phyloP scores from a whole-genome alignment of 2,113 vertebrate species.

The Macquaria australasica region DNA sequence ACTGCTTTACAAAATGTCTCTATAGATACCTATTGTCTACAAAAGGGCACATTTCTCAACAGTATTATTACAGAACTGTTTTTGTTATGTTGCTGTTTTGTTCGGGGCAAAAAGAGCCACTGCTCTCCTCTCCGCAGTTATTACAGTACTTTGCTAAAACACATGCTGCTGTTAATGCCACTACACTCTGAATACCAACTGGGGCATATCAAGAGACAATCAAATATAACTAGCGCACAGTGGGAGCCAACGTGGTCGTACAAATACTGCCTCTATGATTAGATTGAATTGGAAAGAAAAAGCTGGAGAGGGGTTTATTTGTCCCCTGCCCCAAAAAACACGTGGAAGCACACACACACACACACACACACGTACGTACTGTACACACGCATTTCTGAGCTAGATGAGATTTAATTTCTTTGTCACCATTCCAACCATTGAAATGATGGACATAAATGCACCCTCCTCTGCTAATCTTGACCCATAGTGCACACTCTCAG shows the following conservation, averaged over 20 bases:
- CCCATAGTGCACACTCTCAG: background rate
- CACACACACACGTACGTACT: background rate
- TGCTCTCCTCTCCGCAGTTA: background rate
- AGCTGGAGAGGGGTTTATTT: constrained; percentile 9
- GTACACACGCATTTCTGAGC: background rate
- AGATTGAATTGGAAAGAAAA: constrained; percentile 27
- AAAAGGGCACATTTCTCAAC: background rate
- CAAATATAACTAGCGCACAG: constrained; percentile 16
- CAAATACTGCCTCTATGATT: constrained; percentile 26
- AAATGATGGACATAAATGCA: constrained; percentile 17
- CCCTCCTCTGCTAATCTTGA: constrained; percentile 11
- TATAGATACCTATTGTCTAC: background rate
- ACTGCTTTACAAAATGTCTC: background rate
- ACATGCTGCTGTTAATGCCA: constrained; percentile 9
- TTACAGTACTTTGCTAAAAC: constrained; percentile 32
- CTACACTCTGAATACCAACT: constrained; percentile 12
- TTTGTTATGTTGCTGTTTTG: background rate
- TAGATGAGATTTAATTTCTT: background rate
- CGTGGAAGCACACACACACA: background rate
- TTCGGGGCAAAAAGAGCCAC: background rate
- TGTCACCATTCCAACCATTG: background rate
- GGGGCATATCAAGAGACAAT: constrained; percentile 36
- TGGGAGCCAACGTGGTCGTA: background rate
- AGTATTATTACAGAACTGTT: background rate
- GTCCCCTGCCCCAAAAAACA: constrained; percentile 13